Evolutionary conservation across 2,113 vertebrate species (phyloP).

Genomic region (Protomyctophum bolini): DNA sequence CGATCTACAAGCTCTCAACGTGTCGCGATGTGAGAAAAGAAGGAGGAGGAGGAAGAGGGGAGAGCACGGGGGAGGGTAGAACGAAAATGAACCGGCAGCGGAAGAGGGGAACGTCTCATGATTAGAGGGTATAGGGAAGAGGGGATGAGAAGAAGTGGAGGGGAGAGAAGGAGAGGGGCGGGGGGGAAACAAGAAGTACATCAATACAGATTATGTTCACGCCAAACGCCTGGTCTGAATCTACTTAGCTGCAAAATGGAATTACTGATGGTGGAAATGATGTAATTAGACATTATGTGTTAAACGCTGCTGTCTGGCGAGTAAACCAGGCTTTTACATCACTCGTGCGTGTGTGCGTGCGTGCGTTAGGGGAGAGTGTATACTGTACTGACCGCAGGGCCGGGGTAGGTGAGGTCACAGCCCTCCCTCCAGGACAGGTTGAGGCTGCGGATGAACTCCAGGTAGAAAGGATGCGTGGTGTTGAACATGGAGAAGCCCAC

Average conservation of each 20-base stretch:
- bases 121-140: conserved; percentile 21
- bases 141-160: conserved; percentile 44
- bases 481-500: conserved; percentile 95
- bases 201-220: conserved; percentile 56
- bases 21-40: neutral
- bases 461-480: conserved; percentile 91
- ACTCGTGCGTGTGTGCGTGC: conserved; percentile 14
- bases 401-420: conserved; percentile 87
- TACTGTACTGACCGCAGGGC: conserved; percentile 83
- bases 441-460: conserved; percentile 92
- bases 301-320: conserved; percentile 40
- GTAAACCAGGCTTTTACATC: conserved; percentile 52
- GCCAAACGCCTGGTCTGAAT: conserved; percentile 48
- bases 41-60: neutral
- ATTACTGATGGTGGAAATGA: conserved; percentile 44
- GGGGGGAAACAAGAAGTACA: conserved; percentile 46
- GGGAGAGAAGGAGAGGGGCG: conserved; percentile 24
- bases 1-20: too few relatives aligned
- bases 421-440: conserved; percentile 95
- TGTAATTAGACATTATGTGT: conserved; percentile 3
- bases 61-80: neutral
- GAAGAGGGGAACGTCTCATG: conserved; percentile 14
- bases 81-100: conserved; percentile 19
- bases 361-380: conserved; percentile 2
- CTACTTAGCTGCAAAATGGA: conserved; percentile 50